A percentile compares a stretch with the other conserved stretches of the same genome.
Conservation (phyloP, 2,888 invertebrate species). For the Lumbricus terrestris region DNA sequence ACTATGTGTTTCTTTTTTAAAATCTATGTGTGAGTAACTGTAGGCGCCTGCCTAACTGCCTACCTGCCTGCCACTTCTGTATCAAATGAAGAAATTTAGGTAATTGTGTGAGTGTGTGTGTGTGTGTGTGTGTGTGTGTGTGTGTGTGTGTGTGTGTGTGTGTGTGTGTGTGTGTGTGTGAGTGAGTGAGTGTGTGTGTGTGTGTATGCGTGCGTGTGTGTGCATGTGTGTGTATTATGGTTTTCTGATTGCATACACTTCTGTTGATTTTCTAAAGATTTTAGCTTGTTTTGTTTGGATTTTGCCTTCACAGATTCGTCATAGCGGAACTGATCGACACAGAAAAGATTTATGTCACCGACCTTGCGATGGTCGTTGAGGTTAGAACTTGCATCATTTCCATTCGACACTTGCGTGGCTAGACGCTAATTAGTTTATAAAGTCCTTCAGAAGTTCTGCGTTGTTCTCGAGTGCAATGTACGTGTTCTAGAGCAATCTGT, state of each 20-base stretch:
- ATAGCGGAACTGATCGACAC: slow-evolving; percentile 88
- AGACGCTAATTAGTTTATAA: not conserved
- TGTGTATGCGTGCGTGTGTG: no score
- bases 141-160: no score
- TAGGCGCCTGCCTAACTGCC: not conserved
- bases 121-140: no score
- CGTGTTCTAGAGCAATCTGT: not conserved
- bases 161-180: not conserved
- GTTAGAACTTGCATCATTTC: no score
- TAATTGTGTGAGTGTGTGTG: not conserved
- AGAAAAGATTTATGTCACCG: slow-evolving; percentile 86
- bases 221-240: not conserved
- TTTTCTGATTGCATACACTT: not conserved
- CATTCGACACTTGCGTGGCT: not conserved
- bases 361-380: slow-evolving; percentile 82
- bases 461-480: not conserved
- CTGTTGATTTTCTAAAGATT: not conserved
- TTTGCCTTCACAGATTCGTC: slow-evolving; percentile 67
- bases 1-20: not conserved
- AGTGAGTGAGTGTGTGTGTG: no score
- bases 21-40: not conserved
- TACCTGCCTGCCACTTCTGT: not conserved
- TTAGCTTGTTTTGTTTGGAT: not conserved
- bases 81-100: not conserved
- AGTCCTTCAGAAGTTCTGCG: not conserved